These are phyloP conservation scores for Bungarus multicinctus DNA, from an alignment of 2,113 vertebrate genomes.

Conservation along the genomic window DNA sequence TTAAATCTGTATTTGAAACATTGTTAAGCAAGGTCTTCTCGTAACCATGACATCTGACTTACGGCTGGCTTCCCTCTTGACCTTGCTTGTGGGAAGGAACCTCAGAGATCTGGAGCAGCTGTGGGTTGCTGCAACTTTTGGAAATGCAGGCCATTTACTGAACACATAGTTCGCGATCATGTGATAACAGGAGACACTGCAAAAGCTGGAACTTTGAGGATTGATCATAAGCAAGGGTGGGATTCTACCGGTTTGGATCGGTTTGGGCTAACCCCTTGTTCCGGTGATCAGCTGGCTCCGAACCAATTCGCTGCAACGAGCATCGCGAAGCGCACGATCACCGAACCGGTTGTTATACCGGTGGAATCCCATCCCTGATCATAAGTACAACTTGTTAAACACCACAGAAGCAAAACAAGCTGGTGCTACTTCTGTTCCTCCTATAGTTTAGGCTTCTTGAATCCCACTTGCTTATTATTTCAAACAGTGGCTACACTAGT, in stretches of 20 bases:
- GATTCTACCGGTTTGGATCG: too few species aligned
- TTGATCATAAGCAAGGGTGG: not conserved
- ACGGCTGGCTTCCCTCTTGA: not conserved
- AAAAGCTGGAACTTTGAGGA: not conserved
- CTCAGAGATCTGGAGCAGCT: not conserved
- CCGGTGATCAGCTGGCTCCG: too few species aligned
- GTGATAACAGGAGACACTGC: not conserved
- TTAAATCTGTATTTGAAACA: too few species aligned
- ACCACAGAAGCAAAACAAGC: too few species aligned
- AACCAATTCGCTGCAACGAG: too few species aligned
- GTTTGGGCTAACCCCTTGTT: too few species aligned
- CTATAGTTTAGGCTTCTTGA: too few species aligned
- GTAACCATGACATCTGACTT: not conserved
- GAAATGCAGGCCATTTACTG: not conserved
- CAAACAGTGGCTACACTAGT: not conserved
- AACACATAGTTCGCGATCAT: not conserved
- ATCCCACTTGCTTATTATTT: not conserved
- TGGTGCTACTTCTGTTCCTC: too few species aligned
- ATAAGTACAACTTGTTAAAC: not conserved
- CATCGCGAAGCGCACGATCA: too few species aligned
- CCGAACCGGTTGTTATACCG: too few species aligned
- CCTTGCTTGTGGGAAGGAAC: not conserved
- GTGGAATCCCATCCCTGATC: not conserved
- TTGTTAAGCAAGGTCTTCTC: not conserved
- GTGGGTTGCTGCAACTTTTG: not conserved